Percentiles rank a stretch among this genome's conserved stretches.
These are phyloP conservation scores for Drosophila mayaguana DNA, from an alignment of 2,888 invertebrate genomes.

Conservation along the genomic window DNA sequence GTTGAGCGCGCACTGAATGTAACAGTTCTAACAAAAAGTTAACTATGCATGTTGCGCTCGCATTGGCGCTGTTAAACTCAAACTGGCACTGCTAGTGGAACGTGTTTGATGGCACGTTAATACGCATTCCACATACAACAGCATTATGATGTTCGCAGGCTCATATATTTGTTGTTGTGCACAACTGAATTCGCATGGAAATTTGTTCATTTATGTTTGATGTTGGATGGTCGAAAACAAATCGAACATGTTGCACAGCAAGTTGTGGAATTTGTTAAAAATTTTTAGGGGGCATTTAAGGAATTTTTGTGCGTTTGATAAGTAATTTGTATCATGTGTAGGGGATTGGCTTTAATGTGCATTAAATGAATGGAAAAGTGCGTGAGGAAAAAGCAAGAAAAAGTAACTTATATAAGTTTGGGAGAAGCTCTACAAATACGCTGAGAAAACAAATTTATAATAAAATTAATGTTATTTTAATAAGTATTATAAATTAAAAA, in stretches of 20 bases:
- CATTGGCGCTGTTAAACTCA: slow-evolving; percentile 44
- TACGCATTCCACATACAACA: slow-evolving; percentile 40
- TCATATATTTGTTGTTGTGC: slow-evolving; percentile 9
- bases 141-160: slow-evolving; percentile 46
- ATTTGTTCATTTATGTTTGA: slow-evolving; percentile 20
- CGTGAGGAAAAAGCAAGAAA: background rate
- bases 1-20: slow-evolving; percentile 72
- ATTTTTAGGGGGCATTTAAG: slow-evolving; percentile 18
- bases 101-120: slow-evolving; percentile 37
- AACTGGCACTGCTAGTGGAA: slow-evolving; percentile 42
- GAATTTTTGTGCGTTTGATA: slow-evolving; percentile 58
- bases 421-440: accelerated
- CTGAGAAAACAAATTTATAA: too few species aligned
- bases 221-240: slow-evolving; percentile 8
- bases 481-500: background rate
- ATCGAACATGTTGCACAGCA: slow-evolving; percentile 6
- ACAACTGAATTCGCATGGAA: background rate
- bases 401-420: background rate
- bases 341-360: slow-evolving; percentile 59
- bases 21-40: slow-evolving; percentile 19
- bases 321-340: slow-evolving; percentile 47
- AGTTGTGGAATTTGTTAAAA: slow-evolving; percentile 51
- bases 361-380: slow-evolving; percentile 41
- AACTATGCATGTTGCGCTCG: slow-evolving; percentile 32
- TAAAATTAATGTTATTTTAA: background rate